Percentiles rank a stretch among this genome's conserved stretches.
phyloP scores from a whole-genome alignment of 2,888 invertebrate genomes.

The Scaptomyza cyrtandrae region DNA sequence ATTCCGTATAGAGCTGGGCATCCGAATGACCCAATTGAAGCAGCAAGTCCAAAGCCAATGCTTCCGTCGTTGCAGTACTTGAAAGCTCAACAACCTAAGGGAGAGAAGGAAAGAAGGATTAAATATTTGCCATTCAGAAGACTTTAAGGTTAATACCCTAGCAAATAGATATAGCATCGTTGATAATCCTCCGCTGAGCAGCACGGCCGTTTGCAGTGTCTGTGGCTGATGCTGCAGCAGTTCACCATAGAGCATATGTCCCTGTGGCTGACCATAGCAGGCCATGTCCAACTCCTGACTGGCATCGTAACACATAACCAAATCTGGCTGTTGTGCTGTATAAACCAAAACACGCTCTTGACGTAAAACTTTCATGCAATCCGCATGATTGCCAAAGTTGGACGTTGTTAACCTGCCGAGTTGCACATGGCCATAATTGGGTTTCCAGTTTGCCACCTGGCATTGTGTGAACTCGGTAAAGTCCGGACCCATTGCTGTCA shows the following conservation, averaged over 20 bases:
- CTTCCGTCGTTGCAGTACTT: slow-evolving; percentile 87
- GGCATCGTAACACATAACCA: slow-evolving; percentile 83
- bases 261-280: slow-evolving; percentile 72
- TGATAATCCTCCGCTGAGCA: slow-evolving; percentile 87
- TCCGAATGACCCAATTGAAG: slow-evolving; percentile 87
- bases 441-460: slow-evolving; percentile 82
- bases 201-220: slow-evolving; percentile 82
- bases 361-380: slow-evolving; percentile 86
- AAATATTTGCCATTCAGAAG: neutral
- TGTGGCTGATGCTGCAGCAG: slow-evolving; percentile 73
- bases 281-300: slow-evolving; percentile 72
- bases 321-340: slow-evolving; percentile 87
- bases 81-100: slow-evolving; percentile 88
- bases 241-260: slow-evolving; percentile 82
- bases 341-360: slow-evolving; percentile 87
- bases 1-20: slow-evolving; percentile 87
- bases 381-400: slow-evolving; percentile 73
- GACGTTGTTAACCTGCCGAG: slow-evolving; percentile 71
- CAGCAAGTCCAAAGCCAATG: slow-evolving; percentile 87
- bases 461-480: slow-evolving; percentile 82
- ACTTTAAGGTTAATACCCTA: slow-evolving; percentile 84
- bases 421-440: slow-evolving; percentile 82
- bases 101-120: neutral
- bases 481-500: slow-evolving; percentile 84
- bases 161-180: slow-evolving; percentile 89